Evolutionary conservation across 2,888 invertebrate genomes (phyloP).

Genomic region (Monopis laevigella): DNA sequence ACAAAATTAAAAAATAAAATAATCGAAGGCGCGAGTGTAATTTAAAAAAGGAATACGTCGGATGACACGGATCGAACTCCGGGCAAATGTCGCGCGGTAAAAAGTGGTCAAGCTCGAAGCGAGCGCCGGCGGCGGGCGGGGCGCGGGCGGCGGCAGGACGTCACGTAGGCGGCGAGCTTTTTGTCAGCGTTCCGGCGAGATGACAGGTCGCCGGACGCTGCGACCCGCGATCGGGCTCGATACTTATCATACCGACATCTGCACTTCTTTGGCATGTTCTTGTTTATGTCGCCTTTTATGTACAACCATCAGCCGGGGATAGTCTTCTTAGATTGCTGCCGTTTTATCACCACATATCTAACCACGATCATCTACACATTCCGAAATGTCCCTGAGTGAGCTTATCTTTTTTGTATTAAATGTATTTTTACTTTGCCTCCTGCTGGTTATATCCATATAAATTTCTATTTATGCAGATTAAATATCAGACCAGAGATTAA

Average conservation of each 20-base stretch:
- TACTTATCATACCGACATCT: too few species aligned
- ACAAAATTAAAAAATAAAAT: constrained; percentile 59
- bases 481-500: too few species aligned
- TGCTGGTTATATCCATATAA: too few species aligned
- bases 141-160: constrained; percentile 43
- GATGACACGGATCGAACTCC: constrained; percentile 68
- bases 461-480: too few species aligned
- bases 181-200: constrained; percentile 67
- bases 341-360: too few species aligned
- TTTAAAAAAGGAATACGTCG: constrained; percentile 66
- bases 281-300: too few species aligned
- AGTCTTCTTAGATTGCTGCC: too few species aligned
- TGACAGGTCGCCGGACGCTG: constrained; percentile 65
- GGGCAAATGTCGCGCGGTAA: constrained; percentile 68
- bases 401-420: too few species aligned
- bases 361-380: too few species aligned
- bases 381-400: too few species aligned
- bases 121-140: constrained; percentile 19
- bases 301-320: neutral
- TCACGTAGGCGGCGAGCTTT: constrained; percentile 65
- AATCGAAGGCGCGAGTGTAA: constrained; percentile 52
- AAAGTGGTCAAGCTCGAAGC: constrained; percentile 45
- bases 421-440: too few species aligned
- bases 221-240: constrained; percentile 43
- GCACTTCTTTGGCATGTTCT: too few species aligned